Evolutionary conservation across 2,797 vertebrate genomes (phyloP), one percentile per base, ranked within the genome.

Genomic region (Gallinago nigripennis): DNA sequence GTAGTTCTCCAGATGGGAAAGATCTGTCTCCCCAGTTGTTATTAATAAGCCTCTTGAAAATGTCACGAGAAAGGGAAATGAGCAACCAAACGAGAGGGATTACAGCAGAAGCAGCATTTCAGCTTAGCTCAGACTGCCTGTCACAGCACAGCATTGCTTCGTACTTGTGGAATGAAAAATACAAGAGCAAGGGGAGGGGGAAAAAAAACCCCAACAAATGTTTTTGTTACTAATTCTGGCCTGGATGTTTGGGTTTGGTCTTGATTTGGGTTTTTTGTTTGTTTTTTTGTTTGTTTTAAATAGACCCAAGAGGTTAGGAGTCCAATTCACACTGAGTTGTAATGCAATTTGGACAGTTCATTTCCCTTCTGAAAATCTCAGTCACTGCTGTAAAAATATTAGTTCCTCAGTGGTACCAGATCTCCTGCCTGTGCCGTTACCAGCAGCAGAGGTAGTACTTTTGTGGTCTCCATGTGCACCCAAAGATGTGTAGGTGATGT

Each of bases 41-140:
- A 63, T 73, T 85, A 93, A 96, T 79, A 93, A 92, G 57, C 35
- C 53, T 80, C 81, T 66, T 41, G 33, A 70, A 80, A 50, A 50
- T 37, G 71, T 82, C 54, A 86, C 25, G 54, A 72, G 76, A 81
- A 69, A 92, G 57, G 76, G 79, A 92, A 93, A 93, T 64, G 72
- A 96, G 65, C 37, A 58, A 64, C 78, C 20, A 43, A 80, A 60
- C 41, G 45, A 88, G 70, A 94, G 35, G 68, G 68, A 92, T 90
- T 92, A 82, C 4, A 66, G 81, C 39, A 68, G 78, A 39, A 96
- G 60, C 0, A 0, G 45, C 5, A 23, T 58, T 90, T 66, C 64
- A 45, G 57, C 12, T 95, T 61, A 93, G 78, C 51, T 92, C 75
- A 80, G 77, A 72, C 39, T 82, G 58, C 75, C 82, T 87, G n/a